Evolutionary conservation across 1,140 invertebrate genomes (phyloP).

Genomic region (Frieseomelitta varia): DNA sequence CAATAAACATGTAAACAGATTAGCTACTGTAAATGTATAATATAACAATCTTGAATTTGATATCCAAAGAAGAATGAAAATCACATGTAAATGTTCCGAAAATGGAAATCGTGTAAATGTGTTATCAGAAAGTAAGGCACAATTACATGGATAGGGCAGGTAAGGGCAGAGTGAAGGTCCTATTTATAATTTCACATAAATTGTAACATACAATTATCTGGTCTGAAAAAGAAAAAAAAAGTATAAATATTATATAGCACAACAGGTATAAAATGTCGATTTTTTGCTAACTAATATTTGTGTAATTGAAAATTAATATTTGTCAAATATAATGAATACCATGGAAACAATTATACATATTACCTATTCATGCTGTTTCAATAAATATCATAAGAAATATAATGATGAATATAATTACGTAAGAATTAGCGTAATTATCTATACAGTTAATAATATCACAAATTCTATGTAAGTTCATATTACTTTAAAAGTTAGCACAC

Average conservation of each 20-base stretch:
- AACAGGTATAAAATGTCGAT: slow-evolving; percentile 17
- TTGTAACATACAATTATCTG: slow-evolving; percentile 1
- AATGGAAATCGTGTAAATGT: slow-evolving; percentile 26
- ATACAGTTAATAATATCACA: slow-evolving; percentile 9
- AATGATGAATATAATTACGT: slow-evolving; percentile 11
- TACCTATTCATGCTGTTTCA: slow-evolving; percentile 11
- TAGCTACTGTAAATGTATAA: slow-evolving; percentile 60
- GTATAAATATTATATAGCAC: slow-evolving; percentile 1
- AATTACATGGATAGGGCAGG: slow-evolving; percentile 48
- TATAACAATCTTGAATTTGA: slow-evolving; percentile 59
- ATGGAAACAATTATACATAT: background rate
- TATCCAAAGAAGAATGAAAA: slow-evolving; percentile 61
- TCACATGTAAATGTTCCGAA: slow-evolving; percentile 54
- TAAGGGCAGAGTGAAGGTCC: slow-evolving; percentile 47
- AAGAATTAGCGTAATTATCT: slow-evolving; percentile 12
- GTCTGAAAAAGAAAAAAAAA: background rate
- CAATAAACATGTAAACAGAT: slow-evolving; percentile 57
- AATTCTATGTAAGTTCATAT: slow-evolving; percentile 15
- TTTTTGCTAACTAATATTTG: slow-evolving; percentile 13
- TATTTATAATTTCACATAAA: slow-evolving; percentile 20
- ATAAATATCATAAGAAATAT: slow-evolving; percentile 12
- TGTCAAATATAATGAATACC: slow-evolving; percentile 21
- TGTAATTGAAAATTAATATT: slow-evolving; percentile 14
- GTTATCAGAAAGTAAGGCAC: slow-evolving; percentile 51
- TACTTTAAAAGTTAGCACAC: slow-evolving; percentile 5